Percentiles rank a stretch among this genome's conserved stretches.
phyloP scores from a whole-genome alignment of 2,888 invertebrate genomes.

The Aethes cnicana region DNA sequence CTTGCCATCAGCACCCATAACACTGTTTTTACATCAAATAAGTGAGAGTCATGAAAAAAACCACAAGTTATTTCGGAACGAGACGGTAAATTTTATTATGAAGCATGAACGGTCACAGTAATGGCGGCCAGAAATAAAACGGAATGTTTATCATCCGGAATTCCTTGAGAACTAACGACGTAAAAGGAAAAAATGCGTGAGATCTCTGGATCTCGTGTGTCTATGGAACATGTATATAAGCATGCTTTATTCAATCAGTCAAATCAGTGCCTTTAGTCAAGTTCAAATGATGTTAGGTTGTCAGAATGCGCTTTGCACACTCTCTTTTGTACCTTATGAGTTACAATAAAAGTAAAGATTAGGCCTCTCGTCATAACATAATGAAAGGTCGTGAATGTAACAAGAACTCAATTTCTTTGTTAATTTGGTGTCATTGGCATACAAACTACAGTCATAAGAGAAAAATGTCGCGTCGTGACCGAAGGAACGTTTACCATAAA shows the following conservation, averaged over 20 bases:
- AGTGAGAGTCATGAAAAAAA: conserved; percentile 34
- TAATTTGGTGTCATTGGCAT: not conserved
- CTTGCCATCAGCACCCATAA: too few species aligned
- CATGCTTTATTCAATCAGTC: too few species aligned
- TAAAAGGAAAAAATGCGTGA: conserved; percentile 13
- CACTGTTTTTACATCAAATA: not conserved
- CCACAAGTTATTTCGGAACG: conserved; percentile 43
- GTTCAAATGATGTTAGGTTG: too few species aligned
- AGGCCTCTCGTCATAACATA: too few species aligned
- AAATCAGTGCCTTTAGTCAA: too few species aligned
- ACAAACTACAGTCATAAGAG: not conserved
- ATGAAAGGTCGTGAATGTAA: too few species aligned
- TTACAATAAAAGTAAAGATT: too few species aligned
- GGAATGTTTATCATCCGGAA: conserved; percentile 60
- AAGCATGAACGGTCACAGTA: conserved; percentile 51
- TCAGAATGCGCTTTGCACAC: too few species aligned
- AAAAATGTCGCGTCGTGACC: conserved; percentile 8
- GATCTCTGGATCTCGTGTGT: too few species aligned
- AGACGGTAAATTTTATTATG: conserved; percentile 49
- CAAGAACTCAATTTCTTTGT: not conserved
- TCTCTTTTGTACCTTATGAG: too few species aligned
- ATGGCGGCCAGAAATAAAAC: conserved; percentile 61
- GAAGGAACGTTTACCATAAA: conserved; percentile 20
- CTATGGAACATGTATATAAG: too few species aligned
- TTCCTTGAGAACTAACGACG: conserved; percentile 39